A percentile compares a stretch with the other conserved stretches of the same genome.
Conservation (phyloP, 37 sponge, comb jelly and placozoan species). For the Chondrosia reniformis region DNA sequence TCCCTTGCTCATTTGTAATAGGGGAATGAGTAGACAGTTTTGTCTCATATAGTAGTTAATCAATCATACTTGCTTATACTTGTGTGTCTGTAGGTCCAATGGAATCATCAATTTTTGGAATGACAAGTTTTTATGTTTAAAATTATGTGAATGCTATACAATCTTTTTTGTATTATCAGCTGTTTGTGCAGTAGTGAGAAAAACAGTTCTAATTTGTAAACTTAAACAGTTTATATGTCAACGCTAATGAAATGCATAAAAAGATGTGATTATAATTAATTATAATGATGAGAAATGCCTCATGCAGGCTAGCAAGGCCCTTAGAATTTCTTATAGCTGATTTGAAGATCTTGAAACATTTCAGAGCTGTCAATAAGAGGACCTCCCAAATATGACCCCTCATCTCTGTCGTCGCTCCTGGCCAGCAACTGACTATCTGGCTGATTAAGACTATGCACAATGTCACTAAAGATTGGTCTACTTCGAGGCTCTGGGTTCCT, state of each 20-base stretch:
- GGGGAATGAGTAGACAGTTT: no score
- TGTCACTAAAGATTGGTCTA: not conserved
- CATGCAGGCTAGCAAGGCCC: no score
- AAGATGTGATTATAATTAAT: no score
- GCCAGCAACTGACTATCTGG: not conserved
- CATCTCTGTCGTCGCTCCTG: not conserved
- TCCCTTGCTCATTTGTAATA: no score
- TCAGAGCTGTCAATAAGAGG: slow-evolving; percentile 17
- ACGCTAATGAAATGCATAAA: no score
- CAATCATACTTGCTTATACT: not conserved
- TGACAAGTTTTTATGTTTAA: slow-evolving; percentile 2
- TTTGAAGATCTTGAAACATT: not conserved
- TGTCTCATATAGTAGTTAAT: not conserved
- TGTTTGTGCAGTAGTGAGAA: not conserved
- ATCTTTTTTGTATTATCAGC: not conserved
- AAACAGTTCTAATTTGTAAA: not conserved
- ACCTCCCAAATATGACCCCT: not conserved
- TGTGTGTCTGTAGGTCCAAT: not conserved
- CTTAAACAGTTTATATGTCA: not conserved
- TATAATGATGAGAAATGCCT: no score
- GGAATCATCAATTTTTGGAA: not conserved
- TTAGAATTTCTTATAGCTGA: not conserved
- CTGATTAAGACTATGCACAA: not conserved
- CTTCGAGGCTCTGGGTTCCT: slow-evolving; percentile 16
- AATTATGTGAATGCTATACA: not conserved